These are phyloP conservation scores for Graphium colonna DNA, from an alignment of 2,888 invertebrate genomes.

Conservation along the genomic window DNA sequence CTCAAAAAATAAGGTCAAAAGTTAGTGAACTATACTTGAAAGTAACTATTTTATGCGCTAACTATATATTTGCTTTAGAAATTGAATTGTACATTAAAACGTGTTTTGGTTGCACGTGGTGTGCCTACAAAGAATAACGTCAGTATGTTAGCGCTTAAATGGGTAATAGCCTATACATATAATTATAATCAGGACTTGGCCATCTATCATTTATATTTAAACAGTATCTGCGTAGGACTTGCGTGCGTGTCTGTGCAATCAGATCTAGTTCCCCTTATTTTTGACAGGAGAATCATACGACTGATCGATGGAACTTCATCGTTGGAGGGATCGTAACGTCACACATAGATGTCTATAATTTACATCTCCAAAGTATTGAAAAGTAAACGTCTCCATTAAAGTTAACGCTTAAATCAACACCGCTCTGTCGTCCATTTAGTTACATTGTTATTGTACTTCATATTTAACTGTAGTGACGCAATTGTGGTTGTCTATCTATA, in stretches of 20 bases:
- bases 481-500: background rate
- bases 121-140: conserved; percentile 2
- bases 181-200: background rate
- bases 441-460: too few species aligned
- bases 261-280: background rate
- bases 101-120: conserved; percentile 24
- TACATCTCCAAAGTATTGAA: too few species aligned
- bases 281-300: too few species aligned
- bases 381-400: too few species aligned
- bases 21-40: background rate
- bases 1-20: background rate
- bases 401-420: too few species aligned
- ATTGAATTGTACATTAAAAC: too few species aligned
- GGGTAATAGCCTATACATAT: background rate
- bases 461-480: background rate
- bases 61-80: too few species aligned
- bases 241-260: background rate
- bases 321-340: too few species aligned
- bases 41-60: background rate
- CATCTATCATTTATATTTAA: too few species aligned
- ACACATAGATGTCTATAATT: too few species aligned
- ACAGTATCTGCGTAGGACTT: background rate
- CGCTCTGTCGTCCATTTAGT: too few species aligned
- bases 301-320: too few species aligned
- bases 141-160: background rate